These are phyloP conservation scores for Onthophagus sagittarius DNA, from an alignment of 2,888 invertebrate genomes.

Conservation along the genomic window DNA sequence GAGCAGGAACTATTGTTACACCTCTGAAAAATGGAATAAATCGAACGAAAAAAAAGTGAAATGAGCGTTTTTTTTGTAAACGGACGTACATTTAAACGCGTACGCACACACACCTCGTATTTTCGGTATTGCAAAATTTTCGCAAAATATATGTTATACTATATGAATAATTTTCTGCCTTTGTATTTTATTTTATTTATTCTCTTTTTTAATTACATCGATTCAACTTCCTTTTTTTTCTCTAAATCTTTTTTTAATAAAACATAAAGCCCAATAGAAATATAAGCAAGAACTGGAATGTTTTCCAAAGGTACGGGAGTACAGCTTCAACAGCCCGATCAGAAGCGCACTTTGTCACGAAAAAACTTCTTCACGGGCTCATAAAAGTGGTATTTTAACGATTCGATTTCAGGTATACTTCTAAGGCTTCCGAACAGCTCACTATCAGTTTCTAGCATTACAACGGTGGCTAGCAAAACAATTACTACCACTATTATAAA, in stretches of 20 bases:
- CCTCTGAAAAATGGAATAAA: neutral
- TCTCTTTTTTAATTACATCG: neutral
- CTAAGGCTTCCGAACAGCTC: slow-evolving; percentile 48
- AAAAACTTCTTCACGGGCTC: slow-evolving; percentile 77
- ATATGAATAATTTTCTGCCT: neutral
- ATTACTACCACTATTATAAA: slow-evolving; percentile 70
- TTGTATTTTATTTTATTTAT: neutral
- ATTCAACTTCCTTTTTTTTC: neutral
- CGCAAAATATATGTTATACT: neutral
- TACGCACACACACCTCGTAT: neutral
- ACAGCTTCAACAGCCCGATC: slow-evolving; percentile 17
- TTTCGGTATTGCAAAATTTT: neutral
- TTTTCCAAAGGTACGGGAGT: slow-evolving; percentile 16
- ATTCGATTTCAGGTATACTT: slow-evolving; percentile 72
- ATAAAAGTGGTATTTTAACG: slow-evolving; percentile 76
- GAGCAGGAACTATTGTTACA: slow-evolving; percentile 14
- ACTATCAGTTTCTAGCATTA: slow-evolving; percentile 77
- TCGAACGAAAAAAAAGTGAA: neutral
- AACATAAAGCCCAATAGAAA: slow-evolving; percentile 20
- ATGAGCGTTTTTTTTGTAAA: neutral
- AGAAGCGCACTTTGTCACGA: slow-evolving; percentile 53
- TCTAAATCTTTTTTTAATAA: slow-evolving; percentile 7
- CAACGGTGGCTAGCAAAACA: slow-evolving; percentile 63
- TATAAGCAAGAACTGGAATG: slow-evolving; percentile 19
- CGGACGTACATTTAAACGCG: neutral